phyloP scores from a whole-genome alignment of 53 echinoderm and acorn worm species.

The Paracentrotus lividus region DNA sequence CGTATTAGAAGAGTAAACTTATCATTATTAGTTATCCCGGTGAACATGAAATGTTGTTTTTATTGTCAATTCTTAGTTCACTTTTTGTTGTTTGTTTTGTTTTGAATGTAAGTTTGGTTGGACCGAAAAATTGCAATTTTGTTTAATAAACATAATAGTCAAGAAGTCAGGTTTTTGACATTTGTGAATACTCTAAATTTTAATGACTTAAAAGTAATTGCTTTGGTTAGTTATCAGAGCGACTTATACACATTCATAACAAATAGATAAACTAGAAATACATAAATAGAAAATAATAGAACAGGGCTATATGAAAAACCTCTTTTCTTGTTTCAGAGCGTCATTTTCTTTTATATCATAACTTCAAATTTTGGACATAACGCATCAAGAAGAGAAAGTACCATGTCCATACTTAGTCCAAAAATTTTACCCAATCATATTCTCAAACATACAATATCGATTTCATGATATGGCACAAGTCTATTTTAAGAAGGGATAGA shows the following conservation, averaged over 20 bases:
- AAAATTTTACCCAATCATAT: neutral
- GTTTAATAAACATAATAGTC: neutral
- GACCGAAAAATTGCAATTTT: neutral
- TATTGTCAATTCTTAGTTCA: neutral
- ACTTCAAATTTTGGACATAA: no score
- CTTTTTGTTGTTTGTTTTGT: neutral
- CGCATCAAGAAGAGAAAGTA: neutral
- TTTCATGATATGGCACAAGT: neutral
- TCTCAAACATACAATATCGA: neutral
- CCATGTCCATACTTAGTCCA: neutral
- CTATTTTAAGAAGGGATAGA: neutral
- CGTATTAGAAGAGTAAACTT: conserved; percentile 24
- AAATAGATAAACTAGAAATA: no score
- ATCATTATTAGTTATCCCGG: neutral
- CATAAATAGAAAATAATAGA: no score
- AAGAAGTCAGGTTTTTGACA: no score
- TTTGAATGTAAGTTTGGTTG: neutral
- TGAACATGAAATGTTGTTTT: conserved; percentile 10
- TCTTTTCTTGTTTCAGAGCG: no score
- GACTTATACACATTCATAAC: no score
- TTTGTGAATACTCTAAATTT: no score
- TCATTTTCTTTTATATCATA: no score
- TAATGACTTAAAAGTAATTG: no score
- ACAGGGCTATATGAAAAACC: no score
- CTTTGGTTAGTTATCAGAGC: no score